These are phyloP conservation scores for Neoseiulus cucumeris DNA, from an alignment of 1,140 invertebrate genomes.

Conservation along the genomic window DNA sequence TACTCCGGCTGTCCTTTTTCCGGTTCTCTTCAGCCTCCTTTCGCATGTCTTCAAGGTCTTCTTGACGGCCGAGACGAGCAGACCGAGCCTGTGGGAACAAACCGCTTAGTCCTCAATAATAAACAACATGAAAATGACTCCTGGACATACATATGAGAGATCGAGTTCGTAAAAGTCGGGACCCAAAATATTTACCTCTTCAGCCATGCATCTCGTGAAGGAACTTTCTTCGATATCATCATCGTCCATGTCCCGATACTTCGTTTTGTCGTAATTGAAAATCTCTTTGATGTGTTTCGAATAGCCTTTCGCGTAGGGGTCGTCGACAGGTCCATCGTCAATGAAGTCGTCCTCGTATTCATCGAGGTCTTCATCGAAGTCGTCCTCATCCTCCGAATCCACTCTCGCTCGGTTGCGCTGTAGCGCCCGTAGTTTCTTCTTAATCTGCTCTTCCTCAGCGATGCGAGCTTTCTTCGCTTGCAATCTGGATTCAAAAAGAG, in stretches of 20 bases:
- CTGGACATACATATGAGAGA: not conserved
- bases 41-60: not conserved
- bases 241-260: slow-evolving; percentile 3
- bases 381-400: not conserved
- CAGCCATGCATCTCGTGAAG: slow-evolving; percentile 3
- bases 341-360: slow-evolving; percentile 5
- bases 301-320: not conserved
- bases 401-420: not conserved
- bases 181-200: not conserved
- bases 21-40: not conserved
- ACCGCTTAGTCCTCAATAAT: not conserved
- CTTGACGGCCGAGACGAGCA: not conserved
- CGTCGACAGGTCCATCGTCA: not conserved
- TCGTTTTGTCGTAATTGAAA: slow-evolving; percentile 3
- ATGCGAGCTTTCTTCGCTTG: not conserved
- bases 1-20: not conserved
- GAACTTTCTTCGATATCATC: not conserved
- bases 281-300: not conserved
- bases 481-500: not conserved
- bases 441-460: not conserved
- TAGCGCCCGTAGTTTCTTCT: not conserved
- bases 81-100: slow-evolving; percentile 1
- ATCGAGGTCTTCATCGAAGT: slow-evolving; percentile 6
- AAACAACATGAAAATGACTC: not conserved
- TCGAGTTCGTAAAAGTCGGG: not conserved